These are phyloP conservation scores for Paracentrotus lividus DNA, from an alignment of 53 echinoderm and acorn worm genomes.

Conservation along the genomic window DNA sequence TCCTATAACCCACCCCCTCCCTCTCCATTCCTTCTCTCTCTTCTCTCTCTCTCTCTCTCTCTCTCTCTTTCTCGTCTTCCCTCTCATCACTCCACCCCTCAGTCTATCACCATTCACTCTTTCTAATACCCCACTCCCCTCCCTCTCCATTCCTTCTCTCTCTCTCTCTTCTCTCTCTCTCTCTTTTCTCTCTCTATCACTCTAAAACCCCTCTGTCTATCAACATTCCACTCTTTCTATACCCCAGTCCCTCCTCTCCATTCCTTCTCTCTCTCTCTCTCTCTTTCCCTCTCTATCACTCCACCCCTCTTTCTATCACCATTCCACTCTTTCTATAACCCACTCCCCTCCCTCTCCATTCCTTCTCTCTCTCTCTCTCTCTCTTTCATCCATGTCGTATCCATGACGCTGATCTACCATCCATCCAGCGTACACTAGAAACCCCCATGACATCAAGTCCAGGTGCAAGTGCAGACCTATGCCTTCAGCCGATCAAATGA, in stretches of 20 bases:
- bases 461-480: slow-evolving; percentile 23
- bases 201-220: too few relatives aligned
- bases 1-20: too few relatives aligned
- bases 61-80: neutral
- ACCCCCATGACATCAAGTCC: slow-evolving; percentile 23
- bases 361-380: neutral
- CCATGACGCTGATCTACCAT: neutral
- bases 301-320: neutral
- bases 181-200: neutral
- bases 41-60: neutral
- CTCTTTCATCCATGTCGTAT: neutral
- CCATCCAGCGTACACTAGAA: neutral
- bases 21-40: neutral
- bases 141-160: neutral
- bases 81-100: neutral
- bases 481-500: slow-evolving; percentile 40
- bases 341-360: neutral
- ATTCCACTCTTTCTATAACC: neutral
- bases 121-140: neutral
- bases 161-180: neutral
- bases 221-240: too few relatives aligned
- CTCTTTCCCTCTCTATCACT: neutral
- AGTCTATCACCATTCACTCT: neutral
- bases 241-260: neutral
- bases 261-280: neutral